Evolutionary conservation across 2,113 vertebrate species (phyloP), one percentile per base, ranked within the genome.

Genomic region (Sinocyclocheilus rhinocerous): DNA sequence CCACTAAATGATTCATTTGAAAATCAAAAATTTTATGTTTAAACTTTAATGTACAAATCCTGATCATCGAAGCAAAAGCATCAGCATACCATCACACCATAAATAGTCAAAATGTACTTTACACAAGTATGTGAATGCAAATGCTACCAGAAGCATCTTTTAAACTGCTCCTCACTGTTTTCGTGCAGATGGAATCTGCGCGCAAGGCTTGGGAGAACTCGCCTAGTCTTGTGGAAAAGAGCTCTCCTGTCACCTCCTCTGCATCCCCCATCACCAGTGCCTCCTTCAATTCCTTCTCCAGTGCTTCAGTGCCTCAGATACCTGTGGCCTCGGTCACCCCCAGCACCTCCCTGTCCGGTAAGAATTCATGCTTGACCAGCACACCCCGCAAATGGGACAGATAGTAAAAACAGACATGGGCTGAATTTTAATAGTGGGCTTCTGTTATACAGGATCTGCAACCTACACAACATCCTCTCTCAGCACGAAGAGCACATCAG

Each of bases 201-300:
- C 97, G 98, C 15, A 99, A 99, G 91, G 98, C 98, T 0, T 99
- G 98, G 98, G 98, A 99, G 91, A 99, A 99, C 94, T 99, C 98
- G 9, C 98, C 97, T 1, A 98, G 95, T 82, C 93, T 99, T 70
- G 94, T 94, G 86, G 98, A 99, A 88, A 99, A 99, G 89, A 97
- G 93, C 52, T 97, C 97, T 0, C 97, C 98, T 0, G 97, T 96
- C 87, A 96, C 97, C 6, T 96, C 98, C 2, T 93, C 97, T 18
- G 96, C 97, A 0, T 97, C 98, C 89, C 96, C 97, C 11, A 96
- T 97, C 88, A 95, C 94, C 48, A 95, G 93, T 72, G 95, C 95
- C 13, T 97, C 95, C 8, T 99, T 98, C 92, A 99, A 89, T 85
- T 98, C 97, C 0, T 99, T 99, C 94, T 99, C 98, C 77, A 98